A percentile compares a stretch with the other conserved stretches of the same genome.
Evolutionary conservation across 1,140 invertebrate species (phyloP).

Genomic region (Atta texana): DNA sequence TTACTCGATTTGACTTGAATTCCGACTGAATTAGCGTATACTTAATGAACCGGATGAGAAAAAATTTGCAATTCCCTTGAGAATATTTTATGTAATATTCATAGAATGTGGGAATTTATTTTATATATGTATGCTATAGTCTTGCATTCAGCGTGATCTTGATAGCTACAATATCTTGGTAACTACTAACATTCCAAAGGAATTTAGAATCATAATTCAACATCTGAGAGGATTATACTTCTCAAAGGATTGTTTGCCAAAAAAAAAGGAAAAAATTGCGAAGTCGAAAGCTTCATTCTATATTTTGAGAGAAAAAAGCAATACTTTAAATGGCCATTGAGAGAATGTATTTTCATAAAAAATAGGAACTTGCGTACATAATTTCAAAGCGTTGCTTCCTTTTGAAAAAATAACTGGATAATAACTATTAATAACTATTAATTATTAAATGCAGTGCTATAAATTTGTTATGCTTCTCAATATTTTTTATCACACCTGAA

Average conservation of each 20-base stretch:
- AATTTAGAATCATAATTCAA: conserved; percentile 31
- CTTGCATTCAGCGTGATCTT: not conserved
- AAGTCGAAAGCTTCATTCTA: conserved; percentile 1
- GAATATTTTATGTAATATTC: not conserved
- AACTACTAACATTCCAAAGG: conserved; percentile 13
- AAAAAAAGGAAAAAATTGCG: conserved; percentile 20
- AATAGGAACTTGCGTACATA: not conserved
- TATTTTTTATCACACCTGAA: not conserved
- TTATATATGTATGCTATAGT: not conserved
- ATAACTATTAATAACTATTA: no score
- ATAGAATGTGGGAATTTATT: conserved; percentile 2
- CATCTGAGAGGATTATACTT: conserved; percentile 15
- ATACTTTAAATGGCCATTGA: conserved; percentile 6
- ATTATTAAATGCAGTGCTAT: conserved; percentile 35
- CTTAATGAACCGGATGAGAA: not conserved
- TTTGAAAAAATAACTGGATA: conserved; percentile 20
- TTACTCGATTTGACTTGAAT: not conserved
- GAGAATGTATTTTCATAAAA: conserved; percentile 37
- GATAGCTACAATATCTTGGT: not conserved
- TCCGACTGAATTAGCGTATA: not conserved
- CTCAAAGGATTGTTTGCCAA: conserved; percentile 31
- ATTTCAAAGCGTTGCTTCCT: not conserved
- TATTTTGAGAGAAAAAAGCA: conserved; percentile 9
- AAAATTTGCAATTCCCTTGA: not conserved
- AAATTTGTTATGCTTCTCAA: conserved; percentile 4